Conservation (phyloP, 2,888 invertebrate species). For the Epinotia brunnichana region DNA sequence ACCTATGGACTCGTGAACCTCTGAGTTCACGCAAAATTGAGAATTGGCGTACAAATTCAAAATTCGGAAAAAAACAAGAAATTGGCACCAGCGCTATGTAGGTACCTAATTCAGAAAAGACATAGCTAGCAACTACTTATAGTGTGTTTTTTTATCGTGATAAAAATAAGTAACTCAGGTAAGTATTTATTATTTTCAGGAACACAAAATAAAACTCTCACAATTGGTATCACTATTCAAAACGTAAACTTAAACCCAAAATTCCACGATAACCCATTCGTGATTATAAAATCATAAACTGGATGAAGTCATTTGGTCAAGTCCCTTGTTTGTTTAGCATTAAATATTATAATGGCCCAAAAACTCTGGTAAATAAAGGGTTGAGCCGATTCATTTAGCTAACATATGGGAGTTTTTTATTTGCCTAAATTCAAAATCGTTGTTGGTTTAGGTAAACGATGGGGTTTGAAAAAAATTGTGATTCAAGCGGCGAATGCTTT, state of each 20-base stretch:
- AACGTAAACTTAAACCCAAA: conserved; percentile 50
- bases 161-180: too few relatives aligned
- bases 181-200: too few relatives aligned
- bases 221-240: not conserved
- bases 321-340: conserved; percentile 80
- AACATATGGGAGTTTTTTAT: conserved; percentile 65
- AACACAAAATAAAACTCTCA: too few relatives aligned
- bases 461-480: conserved; percentile 41
- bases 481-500: conserved; percentile 16
- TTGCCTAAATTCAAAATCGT: conserved; percentile 60
- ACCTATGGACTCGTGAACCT: too few relatives aligned
- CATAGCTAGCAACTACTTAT: too few relatives aligned
- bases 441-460: conserved; percentile 62
- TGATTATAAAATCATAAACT: conserved; percentile 54
- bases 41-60: too few relatives aligned
- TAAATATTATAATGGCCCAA: conserved; percentile 78
- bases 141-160: too few relatives aligned
- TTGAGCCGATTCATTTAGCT: conserved; percentile 72
- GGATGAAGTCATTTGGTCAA: conserved; percentile 77
- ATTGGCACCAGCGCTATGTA: too few relatives aligned
- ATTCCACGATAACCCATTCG: conserved; percentile 48
- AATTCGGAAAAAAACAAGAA: too few relatives aligned
- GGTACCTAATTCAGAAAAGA: too few relatives aligned
- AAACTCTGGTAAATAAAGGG: conserved; percentile 75
- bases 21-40: too few relatives aligned